phyloP scores from a whole-genome alignment of 2,888 invertebrate genomes.

The Drosophila bunnanda region DNA sequence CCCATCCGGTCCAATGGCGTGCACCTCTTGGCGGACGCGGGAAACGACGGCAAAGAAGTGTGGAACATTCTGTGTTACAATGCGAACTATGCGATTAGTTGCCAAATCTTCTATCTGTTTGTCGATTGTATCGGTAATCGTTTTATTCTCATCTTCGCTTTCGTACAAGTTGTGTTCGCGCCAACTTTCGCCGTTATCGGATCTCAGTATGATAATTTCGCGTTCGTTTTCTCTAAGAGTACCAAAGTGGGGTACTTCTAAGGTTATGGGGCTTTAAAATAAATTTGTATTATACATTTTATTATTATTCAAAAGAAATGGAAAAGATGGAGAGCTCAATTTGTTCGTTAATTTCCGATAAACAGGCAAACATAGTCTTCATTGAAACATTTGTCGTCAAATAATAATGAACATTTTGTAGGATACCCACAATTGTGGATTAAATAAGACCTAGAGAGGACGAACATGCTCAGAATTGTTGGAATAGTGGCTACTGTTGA shows the following conservation, averaged over 20 bases:
- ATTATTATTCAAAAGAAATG: neutral
- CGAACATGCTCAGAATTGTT: no score
- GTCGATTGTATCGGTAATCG: constrained; percentile 86
- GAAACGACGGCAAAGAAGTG: constrained; percentile 99
- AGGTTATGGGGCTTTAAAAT: constrained; percentile 91
- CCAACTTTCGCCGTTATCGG: constrained; percentile 99
- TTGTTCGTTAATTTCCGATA: no score
- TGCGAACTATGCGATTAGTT: constrained; percentile 95
- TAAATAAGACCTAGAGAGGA: no score
- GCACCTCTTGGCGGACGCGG: constrained; percentile 97
- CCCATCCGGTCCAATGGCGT: constrained; percentile 98
- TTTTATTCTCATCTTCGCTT: constrained; percentile 86
- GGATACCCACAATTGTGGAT: no score
- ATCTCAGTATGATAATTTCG: constrained; percentile 97
- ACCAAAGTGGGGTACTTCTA: constrained; percentile 99
- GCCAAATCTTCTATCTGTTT: constrained; percentile 90
- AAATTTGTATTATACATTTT: neutral
- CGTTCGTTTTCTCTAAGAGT: constrained; percentile 96
- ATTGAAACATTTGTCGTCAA: no score
- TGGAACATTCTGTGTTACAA: constrained; percentile 98
- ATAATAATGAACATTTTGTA: no score
- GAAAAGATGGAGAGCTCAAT: no score
- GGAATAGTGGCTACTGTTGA: no score
- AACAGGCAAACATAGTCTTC: no score
- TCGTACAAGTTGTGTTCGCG: constrained; percentile 96